Base-by-base conservation (phyloP, 30 jellyfish, hydroid and myxozoan species). In the Aurelia aurita region DNA sequence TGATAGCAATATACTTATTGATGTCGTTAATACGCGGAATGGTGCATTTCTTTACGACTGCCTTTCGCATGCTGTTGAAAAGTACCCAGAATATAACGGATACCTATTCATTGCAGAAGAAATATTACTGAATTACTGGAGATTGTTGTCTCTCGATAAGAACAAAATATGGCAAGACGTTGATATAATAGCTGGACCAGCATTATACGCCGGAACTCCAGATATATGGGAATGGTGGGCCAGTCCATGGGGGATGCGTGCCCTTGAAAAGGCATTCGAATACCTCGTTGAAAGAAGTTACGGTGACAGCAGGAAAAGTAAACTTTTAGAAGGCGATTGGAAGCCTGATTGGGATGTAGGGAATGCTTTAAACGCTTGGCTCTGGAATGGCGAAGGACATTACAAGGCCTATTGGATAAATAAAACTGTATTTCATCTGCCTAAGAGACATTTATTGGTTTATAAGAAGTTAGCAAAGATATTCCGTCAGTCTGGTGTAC, bases 141-240 rank as follows among this genome's bases (percentile, higher is more conserved):
- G 84, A 22, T 35, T 87, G 53, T 13, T 76, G 12, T 39, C 29
- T 31, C 75, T 77, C 44, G 95, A 93, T 43, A 66, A 53, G 62
- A 68, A 58, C 46, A 51, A 54, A 23, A 75, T 93, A 16, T 93
- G 97, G 97, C 89, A 76, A 44, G 97, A 82, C 64, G 79, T 69
- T 11, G 66, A 51, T 65, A 86, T 75, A 39, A 27, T 34, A 21
- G 39, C 29, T 27, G 98, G 98, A 28, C 98, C 98, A 51, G 67
- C 88, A 39, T 74, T 93, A 18, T 93, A 93, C 80, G 61, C 84
- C 34, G 97, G 93, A 31, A 93, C 89, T 3, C 88, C 90, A 35
- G 94, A 82, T 64, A 51, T 60, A 9, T 93, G 97, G 97, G 98
- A 93, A 76, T 93, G 98, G 98, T 93, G 98, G 98, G 93, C 91